Evolutionary conservation across 2,888 invertebrate species (phyloP).

Genomic region (Thecophora atra): DNA sequence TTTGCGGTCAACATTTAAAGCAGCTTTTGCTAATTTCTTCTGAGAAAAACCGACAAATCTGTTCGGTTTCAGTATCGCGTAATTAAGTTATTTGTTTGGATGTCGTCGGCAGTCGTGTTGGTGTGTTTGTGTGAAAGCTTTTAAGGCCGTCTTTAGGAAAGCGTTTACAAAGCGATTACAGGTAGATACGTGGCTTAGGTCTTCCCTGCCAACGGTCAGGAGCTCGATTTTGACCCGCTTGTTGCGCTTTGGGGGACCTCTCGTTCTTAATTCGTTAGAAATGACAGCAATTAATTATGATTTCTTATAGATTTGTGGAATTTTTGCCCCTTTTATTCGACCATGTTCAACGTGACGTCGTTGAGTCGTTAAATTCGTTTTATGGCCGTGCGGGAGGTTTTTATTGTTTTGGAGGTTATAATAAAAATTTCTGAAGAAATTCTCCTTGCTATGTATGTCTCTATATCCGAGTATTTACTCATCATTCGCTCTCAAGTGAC

Average conservation of each 20-base stretch:
- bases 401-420: slow-evolving; percentile 25
- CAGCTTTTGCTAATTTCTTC: slow-evolving; percentile 31
- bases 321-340: slow-evolving; percentile 1
- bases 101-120: slow-evolving; percentile 3
- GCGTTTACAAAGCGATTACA: slow-evolving; percentile 23
- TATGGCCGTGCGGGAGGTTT: slow-evolving; percentile 24
- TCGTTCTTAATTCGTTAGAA: slow-evolving; percentile 22
- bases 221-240: too few species aligned
- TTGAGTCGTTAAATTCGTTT: slow-evolving; percentile 19
- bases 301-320: slow-evolving; percentile 6
- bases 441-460: too few species aligned
- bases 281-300: slow-evolving; percentile 34
- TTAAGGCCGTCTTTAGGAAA: slow-evolving; percentile 9
- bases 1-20: slow-evolving; percentile 13
- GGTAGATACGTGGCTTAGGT: slow-evolving; percentile 8
- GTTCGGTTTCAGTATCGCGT: slow-evolving; percentile 22
- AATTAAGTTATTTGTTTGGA: slow-evolving; percentile 33
- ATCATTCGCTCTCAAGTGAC: too few species aligned
- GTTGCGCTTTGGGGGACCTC: too few species aligned
- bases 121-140: not conserved
- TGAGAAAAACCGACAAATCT: slow-evolving; percentile 29
- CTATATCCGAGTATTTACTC: too few species aligned
- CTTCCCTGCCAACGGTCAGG: not conserved
- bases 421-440: too few species aligned
- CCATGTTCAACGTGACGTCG: not conserved